Evolutionary conservation across 2,888 invertebrate species (phyloP).

Genomic region (Andrena fulva): DNA sequence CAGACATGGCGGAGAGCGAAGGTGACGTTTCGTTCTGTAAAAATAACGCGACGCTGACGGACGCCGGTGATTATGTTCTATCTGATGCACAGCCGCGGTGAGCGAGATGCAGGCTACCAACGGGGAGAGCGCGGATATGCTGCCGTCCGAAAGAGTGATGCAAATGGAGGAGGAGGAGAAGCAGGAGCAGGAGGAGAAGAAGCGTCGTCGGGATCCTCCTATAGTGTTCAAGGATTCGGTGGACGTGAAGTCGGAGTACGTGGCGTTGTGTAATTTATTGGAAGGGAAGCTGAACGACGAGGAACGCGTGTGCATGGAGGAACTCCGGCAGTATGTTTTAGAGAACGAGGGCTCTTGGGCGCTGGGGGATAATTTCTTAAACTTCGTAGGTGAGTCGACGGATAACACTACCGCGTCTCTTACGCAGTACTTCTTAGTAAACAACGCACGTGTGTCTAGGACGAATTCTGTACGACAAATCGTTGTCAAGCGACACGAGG

Average conservation of each 20-base stretch:
- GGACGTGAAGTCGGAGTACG: slow-evolving; percentile 91
- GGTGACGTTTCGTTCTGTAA: slow-evolving; percentile 56
- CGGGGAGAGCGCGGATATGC: slow-evolving; percentile 80
- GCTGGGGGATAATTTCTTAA: slow-evolving; percentile 94
- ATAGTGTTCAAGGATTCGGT: slow-evolving; percentile 90
- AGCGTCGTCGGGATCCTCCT: slow-evolving; percentile 91
- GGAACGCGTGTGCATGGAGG: slow-evolving; percentile 91
- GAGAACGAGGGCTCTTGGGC: slow-evolving; percentile 97
- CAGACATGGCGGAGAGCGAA: slow-evolving; percentile 82
- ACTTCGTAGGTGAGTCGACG: slow-evolving; percentile 89
- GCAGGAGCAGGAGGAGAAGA: slow-evolving; percentile 89
- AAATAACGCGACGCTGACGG: background rate
- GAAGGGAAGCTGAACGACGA: slow-evolving; percentile 91
- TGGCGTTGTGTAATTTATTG: slow-evolving; percentile 89
- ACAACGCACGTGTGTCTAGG: slow-evolving; percentile 81
- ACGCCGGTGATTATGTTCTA: background rate
- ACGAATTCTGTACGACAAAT: slow-evolving; percentile 88
- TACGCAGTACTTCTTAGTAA: background rate
- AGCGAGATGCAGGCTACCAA: slow-evolving; percentile 77
- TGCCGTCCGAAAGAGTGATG: slow-evolving; percentile 86
- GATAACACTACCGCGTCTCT: background rate
- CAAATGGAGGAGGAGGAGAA: slow-evolving; percentile 88
- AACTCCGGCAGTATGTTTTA: slow-evolving; percentile 94
- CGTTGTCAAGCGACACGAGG: slow-evolving; percentile 87
- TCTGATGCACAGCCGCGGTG: slow-evolving; percentile 64